Base-by-base conservation (phyloP, 2,113 vertebrate species). In the Bombycilla garrulus region DNA sequence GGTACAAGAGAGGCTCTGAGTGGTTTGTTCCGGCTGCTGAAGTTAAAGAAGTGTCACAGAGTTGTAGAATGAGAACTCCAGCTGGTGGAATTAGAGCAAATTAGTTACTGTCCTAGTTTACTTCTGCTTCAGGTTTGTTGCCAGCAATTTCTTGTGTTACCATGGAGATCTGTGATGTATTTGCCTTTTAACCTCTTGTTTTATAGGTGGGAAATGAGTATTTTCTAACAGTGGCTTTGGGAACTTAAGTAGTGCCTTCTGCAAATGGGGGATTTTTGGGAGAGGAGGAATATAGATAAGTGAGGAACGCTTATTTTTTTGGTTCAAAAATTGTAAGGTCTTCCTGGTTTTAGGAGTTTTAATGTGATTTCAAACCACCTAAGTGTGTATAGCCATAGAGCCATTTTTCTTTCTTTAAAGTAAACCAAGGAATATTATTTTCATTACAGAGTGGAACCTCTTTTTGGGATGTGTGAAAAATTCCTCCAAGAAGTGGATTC, bases 401-500 rank as follows among this genome's bases (percentile, higher is more conserved):
- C 4, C 13, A 38, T 4, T 72, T 70, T 62, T 79, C n/a, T 50
- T 53, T 58, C 9, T 45, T 66, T 45, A 15, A 74, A 66, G 11
- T 79, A 76, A 90, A 35, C 9, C 7, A 42, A 64, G 23, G 22
- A 40, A n/a, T 36, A 13, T 84, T 90, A 29, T 78, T 20, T 89
- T 77, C 42, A 3, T 80, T 96, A 29, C 95, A 99, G 99, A 94
- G 97, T 98, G 82, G 99, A 99, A 38, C 98, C 98, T 20, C 98
- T 99, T 65, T 98, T 98, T 90, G 97, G 98, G 79, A 98, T 98
- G 97, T 99, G 99, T 95, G 99, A 99, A 97, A 99, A 98, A 90
- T 99, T 99, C 93, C 95, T 99, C 26, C 99, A 99, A 79, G 99
- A 99, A 78, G 98, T 99, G 20, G 99, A 99, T 81, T 97, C 98